Base-by-base conservation (phyloP, 64 coral and sea anemone genomes). In the Pocillopora damicornis region DNA sequence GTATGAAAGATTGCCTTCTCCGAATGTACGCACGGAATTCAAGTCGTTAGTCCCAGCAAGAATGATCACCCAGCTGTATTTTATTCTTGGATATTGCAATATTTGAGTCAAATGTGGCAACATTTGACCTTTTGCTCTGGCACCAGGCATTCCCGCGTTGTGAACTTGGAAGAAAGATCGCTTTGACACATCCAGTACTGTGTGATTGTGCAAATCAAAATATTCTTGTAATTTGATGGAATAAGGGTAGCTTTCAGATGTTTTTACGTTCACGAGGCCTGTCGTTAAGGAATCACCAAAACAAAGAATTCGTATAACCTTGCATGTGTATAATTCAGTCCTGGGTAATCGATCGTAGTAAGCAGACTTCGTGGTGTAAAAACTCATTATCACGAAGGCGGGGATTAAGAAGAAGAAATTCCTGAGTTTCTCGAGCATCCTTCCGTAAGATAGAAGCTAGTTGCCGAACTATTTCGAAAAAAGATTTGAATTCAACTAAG, bases 31-130 rank as follows among this genome's bases (percentile, higher is more conserved):
- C 42, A 51, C 42, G 7, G 42, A 51, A 51, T 58, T 74, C 68
- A 93, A 72, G 66, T 93, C 92, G 81, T 93, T 93, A 5, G 87
- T 89, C 2, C 92, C 92, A 14, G 87, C 92, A 9, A 93, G 80
- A 76, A 93, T 93, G 16, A 93, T 63, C 35, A 93, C 92, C 92
- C 92, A 93, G 35, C 77, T 75, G 68, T 86, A 93, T 25, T 81
- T 56, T 9, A 9, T 75, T n/a, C 18, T 69, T 9, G n/a, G 35
- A n/a, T 59, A 62, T 62, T 85, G 75, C 11, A 93, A 64, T 18
- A 86, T 58, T 35, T 51, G 30, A 18, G 87, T 51, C n/a, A 93
- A 82, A 68, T 88, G 74, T 12, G 14, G 38, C 20, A 81, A 58
- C 92, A 93, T 93, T 12, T 87, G 26, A 3, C 71, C 26, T 6